Base-by-base conservation (phyloP, 2,888 invertebrate species). In the Julus scanicus region DNA sequence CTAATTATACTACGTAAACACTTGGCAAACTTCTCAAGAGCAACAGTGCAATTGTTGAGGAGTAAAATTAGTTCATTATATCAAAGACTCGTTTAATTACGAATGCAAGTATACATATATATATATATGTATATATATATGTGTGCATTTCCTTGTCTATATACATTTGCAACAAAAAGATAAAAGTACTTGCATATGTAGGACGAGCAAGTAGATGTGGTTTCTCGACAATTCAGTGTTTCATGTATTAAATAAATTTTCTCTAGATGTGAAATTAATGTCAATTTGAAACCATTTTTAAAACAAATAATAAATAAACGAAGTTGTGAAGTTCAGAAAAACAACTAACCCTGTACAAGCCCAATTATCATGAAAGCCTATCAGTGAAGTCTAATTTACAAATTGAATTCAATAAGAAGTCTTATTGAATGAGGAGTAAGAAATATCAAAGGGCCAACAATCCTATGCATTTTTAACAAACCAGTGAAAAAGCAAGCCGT, bases 381-480 rank as follows among this genome's bases (percentile, higher is more conserved):
- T 63, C 6, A 63, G 15, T 63, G 3, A 63, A 63, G n/a, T 63
- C 71, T 29, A 29, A 11, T 9, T 71, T 71, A n/a, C 29, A 71
- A 71, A 71, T 29, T 71, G 71, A 71, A 71, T 71, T 13, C 29
- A 71, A 71, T 71, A 29, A n/a, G 63, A n/a, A 71, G 71, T 11
- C n/a, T 9, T 29, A 71, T 13, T 71, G 29, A 71, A 29, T 71
- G 29, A 71, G 11, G n/a, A n/a, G 29, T 9, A 71, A 71, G n/a
- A 9, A 20, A 63, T 71, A n/a, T 29, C 29, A n/a, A 71, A 53
- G 15, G 15, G 53, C 11, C 53, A 53, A 71, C 20, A 20, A 63
- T n/a, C n/a, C 63, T 63, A 6, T 63, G n/a, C 13, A 53, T 53
- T 53, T 53, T 13, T 63, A 63, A 63, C 63, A n/a, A 63, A 63